Evolutionary conservation across 2,888 invertebrate species (phyloP).

Genomic region (Cheilosia urbana): DNA sequence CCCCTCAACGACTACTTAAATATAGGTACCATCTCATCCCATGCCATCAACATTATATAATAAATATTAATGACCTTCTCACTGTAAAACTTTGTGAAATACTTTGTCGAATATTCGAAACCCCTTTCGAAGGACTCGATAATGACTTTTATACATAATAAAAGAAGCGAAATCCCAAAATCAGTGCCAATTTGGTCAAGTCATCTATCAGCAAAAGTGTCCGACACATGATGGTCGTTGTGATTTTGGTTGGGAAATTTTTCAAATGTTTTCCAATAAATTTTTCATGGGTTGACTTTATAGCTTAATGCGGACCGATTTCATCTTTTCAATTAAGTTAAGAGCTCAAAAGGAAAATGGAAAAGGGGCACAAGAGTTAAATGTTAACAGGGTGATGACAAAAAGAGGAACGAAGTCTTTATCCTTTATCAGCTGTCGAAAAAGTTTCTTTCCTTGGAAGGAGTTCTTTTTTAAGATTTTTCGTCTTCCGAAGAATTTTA

Average conservation of each 20-base stretch:
- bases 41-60: not conserved
- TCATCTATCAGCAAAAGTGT: not conserved
- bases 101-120: not conserved
- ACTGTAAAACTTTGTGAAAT: not conserved
- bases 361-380: not conserved
- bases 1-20: not conserved
- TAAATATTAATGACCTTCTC: not conserved
- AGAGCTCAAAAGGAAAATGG: not conserved
- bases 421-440: constrained; percentile 2
- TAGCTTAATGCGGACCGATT: constrained; percentile 1
- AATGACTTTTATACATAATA: not conserved
- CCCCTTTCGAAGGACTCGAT: not conserved
- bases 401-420: not conserved
- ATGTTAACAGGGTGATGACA: not conserved
- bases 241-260: not conserved
- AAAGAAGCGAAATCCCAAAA: not conserved
- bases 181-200: not conserved
- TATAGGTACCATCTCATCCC: not conserved
- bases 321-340: constrained; percentile 12
- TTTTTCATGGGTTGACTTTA: constrained; percentile 6
- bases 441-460: not conserved
- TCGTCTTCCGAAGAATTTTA: not conserved
- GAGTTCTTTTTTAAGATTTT: not conserved
- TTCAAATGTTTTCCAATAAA: constrained; percentile 1
- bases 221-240: not conserved